Conservation (phyloP, 2,797 vertebrate genomes). For the Loris lydekkerianus region DNA sequence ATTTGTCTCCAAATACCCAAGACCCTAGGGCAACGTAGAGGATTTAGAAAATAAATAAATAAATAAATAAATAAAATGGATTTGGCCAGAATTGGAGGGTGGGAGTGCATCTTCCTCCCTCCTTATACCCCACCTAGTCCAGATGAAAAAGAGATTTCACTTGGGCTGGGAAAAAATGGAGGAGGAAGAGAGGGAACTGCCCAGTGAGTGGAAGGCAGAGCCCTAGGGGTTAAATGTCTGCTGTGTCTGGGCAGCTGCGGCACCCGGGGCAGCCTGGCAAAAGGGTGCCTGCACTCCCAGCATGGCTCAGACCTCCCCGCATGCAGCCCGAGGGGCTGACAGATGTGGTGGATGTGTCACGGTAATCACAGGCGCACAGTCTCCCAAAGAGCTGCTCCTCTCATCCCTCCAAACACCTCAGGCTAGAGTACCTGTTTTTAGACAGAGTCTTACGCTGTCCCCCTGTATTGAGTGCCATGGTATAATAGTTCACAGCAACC, state of each 20-base stretch:
- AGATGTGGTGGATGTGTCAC: rapidly evolving
- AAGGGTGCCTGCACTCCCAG: background rate
- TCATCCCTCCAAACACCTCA: background rate
- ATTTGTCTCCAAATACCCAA: background rate
- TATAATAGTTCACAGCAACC: too few relatives aligned
- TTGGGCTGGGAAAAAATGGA: background rate
- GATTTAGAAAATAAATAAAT: background rate
- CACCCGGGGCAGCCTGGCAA: too few relatives aligned
- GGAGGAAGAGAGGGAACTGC: background rate
- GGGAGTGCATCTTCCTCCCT: background rate
- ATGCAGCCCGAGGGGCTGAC: too few relatives aligned
- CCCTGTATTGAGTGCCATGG: too few relatives aligned
- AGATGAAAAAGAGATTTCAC: background rate
- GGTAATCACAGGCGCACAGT: rapidly evolving
- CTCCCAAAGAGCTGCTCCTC: background rate
- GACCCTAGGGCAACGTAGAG: background rate
- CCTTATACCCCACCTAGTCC: rapidly evolving
- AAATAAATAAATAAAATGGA: background rate
- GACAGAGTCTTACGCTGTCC: background rate
- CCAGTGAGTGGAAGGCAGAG: background rate
- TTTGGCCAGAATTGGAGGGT: background rate
- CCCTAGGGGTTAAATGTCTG: background rate
- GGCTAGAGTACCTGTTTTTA: too few relatives aligned
- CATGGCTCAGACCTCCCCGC: too few relatives aligned
- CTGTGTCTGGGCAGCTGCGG: background rate